Conservation (phyloP, 1,140 invertebrate genomes). For the Hydropsyche tenuis region DNA sequence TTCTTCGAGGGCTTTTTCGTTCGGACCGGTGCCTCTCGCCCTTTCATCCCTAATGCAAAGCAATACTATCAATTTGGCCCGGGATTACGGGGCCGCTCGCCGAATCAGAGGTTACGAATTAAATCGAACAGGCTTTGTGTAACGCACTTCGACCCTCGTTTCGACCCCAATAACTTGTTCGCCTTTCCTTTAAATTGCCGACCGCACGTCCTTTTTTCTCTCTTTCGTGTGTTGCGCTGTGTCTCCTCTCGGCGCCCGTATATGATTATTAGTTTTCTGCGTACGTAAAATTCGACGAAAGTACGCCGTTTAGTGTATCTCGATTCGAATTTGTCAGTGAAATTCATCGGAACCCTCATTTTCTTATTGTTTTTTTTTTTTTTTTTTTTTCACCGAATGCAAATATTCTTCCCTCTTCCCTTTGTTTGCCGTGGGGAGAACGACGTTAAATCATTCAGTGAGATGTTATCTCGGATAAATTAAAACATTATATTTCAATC, state of each 20-base stretch:
- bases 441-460: too few relatives aligned
- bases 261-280: conserved; percentile 3
- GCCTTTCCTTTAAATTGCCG: conserved; percentile 32
- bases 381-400: background rate
- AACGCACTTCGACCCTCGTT: conserved; percentile 42
- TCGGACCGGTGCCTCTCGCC: conserved; percentile 10
- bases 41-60: conserved; percentile 37
- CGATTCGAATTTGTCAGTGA: too few relatives aligned
- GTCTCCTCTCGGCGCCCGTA: background rate
- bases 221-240: too few relatives aligned
- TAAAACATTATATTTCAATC: too few relatives aligned
- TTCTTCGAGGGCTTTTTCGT: conserved; percentile 24
- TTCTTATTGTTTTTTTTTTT: too few relatives aligned
- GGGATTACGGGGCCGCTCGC: conserved; percentile 30
- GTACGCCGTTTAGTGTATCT: too few relatives aligned
- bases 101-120: conserved; percentile 38
- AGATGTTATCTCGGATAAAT: too few relatives aligned
- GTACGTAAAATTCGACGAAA: too few relatives aligned
- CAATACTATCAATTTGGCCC: conserved; percentile 36
- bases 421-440: too few relatives aligned
- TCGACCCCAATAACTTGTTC: conserved; percentile 34
- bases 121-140: conserved; percentile 40
- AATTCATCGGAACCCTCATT: too few relatives aligned
- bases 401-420: too few relatives aligned
- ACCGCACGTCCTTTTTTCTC: conserved; percentile 22